A percentile compares a stretch with the other conserved stretches of the same genome.
These are phyloP conservation scores for Chrosomus eos DNA, from an alignment of 2,797 vertebrate genomes.

Conservation along the genomic window DNA sequence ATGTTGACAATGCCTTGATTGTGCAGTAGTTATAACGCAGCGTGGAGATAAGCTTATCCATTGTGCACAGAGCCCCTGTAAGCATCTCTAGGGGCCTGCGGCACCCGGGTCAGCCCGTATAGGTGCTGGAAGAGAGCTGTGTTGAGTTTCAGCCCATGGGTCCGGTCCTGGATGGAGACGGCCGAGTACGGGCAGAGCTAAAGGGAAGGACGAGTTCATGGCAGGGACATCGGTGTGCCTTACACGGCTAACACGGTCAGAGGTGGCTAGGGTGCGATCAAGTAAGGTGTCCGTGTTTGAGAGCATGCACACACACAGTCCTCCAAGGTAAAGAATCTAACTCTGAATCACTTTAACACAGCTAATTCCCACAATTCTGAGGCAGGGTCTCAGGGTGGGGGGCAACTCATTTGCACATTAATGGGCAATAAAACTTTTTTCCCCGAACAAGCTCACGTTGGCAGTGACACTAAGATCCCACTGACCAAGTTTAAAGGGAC, in stretches of 20 bases:
- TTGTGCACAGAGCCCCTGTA: conserved; percentile 44
- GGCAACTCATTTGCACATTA: conserved; percentile 98
- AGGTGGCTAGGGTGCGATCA: conserved; percentile 64
- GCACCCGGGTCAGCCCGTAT: conserved; percentile 69
- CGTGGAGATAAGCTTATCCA: conserved; percentile 60
- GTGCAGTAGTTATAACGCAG: conserved; percentile 59
- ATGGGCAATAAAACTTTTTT: conserved; percentile 88
- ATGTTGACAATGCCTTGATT: conserved; percentile 68
- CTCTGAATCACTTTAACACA: conserved; percentile 86
- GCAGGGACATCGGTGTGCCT: conserved; percentile 75
- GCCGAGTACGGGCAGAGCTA: conserved; percentile 57
- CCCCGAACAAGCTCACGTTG: conserved; percentile 87
- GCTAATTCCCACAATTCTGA: conserved; percentile 90
- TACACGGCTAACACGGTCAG: conserved; percentile 65
- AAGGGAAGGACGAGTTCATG: conserved; percentile 70
- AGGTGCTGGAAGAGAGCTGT: conserved; percentile 71
- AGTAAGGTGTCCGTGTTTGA: conserved; percentile 63
- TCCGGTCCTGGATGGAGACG: conserved; percentile 53
- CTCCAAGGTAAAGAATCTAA: conserved; percentile 63
- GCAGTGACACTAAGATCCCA: conserved; percentile 85
- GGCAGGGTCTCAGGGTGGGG: conserved; percentile 87
- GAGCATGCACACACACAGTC: conserved; percentile 50
- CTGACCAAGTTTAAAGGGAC: conserved; percentile 88
- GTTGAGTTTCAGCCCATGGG: conserved; percentile 71
- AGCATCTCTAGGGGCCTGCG: conserved; percentile 64